Conservation (phyloP, 1,140 invertebrate species). For the Drosophila pectinifera region DNA sequence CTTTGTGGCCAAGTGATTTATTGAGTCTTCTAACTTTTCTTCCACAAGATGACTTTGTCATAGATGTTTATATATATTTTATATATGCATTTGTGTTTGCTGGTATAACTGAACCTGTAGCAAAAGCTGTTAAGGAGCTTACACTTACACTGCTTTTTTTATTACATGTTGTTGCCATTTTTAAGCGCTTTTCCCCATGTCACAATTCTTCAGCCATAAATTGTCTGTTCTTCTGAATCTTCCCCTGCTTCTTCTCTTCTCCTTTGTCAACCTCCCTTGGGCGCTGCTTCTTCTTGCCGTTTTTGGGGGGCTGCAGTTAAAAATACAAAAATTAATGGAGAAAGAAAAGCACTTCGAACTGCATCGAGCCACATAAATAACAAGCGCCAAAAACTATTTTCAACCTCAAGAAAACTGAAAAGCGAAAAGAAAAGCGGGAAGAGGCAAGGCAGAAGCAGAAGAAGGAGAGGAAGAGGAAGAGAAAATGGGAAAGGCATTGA, state of each 20-base stretch:
- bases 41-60: not conserved
- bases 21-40: conserved; percentile 4
- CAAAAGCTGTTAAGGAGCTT: conserved; percentile 16
- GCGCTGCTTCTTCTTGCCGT: not conserved
- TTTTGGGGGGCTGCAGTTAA: conserved; percentile 33
- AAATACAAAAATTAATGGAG: conserved; percentile 53
- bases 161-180: not conserved
- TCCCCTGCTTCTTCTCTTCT: not conserved
- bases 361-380: conserved; percentile 50
- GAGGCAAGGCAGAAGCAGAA: not conserved
- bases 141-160: conserved; percentile 7
- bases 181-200: not conserved
- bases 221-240: not conserved
- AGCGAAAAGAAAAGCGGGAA: not conserved
- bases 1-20: conserved; percentile 22
- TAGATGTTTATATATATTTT: not conserved
- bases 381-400: conserved; percentile 48
- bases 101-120: conserved; percentile 3
- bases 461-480: not conserved
- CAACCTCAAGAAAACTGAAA: conserved; percentile 6
- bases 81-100: too few species aligned
- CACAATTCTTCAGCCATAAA: conserved; percentile 17
- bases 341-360: conserved; percentile 47
- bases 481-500: conserved; percentile 17
- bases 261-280: not conserved